These are phyloP conservation scores for Propsilocerus akamusi DNA, from an alignment of 1,140 invertebrate species.

Conservation along the genomic window DNA sequence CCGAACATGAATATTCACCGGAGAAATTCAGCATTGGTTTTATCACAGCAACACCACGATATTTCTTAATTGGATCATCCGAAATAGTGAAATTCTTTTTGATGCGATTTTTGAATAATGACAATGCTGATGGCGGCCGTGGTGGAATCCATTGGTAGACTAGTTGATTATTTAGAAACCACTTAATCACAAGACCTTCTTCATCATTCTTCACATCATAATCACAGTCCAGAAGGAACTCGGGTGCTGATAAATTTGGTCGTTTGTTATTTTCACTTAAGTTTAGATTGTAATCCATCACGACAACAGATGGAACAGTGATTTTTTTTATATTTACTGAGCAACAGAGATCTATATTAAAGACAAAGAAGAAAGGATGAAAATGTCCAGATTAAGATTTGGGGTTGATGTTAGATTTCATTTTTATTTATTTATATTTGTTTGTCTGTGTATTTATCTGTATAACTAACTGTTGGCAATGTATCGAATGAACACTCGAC, in stretches of 20 bases:
- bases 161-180: constrained; percentile 22
- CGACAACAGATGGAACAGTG: neutral
- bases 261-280: neutral
- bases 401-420: neutral
- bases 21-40: constrained; percentile 25
- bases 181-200: constrained; percentile 23
- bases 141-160: constrained; percentile 25
- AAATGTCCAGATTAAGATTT: no score
- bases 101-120: neutral
- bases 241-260: neutral
- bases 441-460: no score
- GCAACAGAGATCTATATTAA: neutral
- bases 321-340: neutral
- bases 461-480: neutral
- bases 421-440: neutral
- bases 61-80: constrained; percentile 12
- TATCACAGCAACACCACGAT: constrained; percentile 22
- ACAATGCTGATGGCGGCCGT: constrained; percentile 12
- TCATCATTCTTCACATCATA: constrained; percentile 19
- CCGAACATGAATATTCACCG: constrained; percentile 23
- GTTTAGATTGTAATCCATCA: neutral
- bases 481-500: neutral
- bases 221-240: constrained; percentile 21
- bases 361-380: neutral
- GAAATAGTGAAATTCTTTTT: neutral